Evolutionary conservation across 2,888 invertebrate genomes (phyloP).

Genomic region (Andrena camellia): DNA sequence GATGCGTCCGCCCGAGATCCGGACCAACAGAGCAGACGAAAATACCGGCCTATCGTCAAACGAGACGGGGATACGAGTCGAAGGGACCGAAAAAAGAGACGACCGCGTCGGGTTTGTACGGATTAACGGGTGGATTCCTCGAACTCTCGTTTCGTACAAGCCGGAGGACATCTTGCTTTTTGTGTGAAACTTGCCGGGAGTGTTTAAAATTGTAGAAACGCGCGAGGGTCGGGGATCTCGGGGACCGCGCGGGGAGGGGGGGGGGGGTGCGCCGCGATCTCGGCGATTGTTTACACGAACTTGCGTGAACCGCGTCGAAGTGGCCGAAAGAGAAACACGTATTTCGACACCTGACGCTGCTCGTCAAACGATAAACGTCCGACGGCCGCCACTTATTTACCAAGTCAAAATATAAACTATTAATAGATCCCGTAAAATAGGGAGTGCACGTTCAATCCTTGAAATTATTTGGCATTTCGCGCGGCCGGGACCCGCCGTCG

Average conservation of each 20-base stretch:
- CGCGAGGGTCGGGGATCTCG: neutral
- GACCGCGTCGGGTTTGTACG: constrained; percentile 73
- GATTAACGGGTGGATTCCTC: constrained; percentile 70
- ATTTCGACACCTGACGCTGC: constrained; percentile 54
- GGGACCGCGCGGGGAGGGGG: neutral
- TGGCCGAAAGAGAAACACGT: constrained; percentile 48
- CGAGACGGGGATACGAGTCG: constrained; percentile 56
- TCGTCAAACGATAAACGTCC: constrained; percentile 60
- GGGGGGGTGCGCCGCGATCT: constrained; percentile 14
- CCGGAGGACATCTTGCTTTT: neutral
- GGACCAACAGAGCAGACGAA: constrained; percentile 68
- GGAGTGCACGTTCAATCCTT: constrained; percentile 38
- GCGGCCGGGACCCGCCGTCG: constrained; percentile 11
- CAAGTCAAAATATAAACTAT: constrained; percentile 54
- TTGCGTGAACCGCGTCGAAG: constrained; percentile 12
- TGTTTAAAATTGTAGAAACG: constrained; percentile 3
- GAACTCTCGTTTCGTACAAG: constrained; percentile 13
- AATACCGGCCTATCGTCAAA: constrained; percentile 76
- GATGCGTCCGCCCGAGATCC: constrained; percentile 58
- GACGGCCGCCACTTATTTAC: constrained; percentile 53
- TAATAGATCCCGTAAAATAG: constrained; percentile 52
- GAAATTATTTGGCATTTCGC: constrained; percentile 47
- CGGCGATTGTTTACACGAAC: constrained; percentile 46
- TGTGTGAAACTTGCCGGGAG: constrained; percentile 19
- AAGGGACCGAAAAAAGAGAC: constrained; percentile 63